phyloP scores from a whole-genome alignment of 1,140 invertebrate species.

The Pseudomyrmex gracilis region DNA sequence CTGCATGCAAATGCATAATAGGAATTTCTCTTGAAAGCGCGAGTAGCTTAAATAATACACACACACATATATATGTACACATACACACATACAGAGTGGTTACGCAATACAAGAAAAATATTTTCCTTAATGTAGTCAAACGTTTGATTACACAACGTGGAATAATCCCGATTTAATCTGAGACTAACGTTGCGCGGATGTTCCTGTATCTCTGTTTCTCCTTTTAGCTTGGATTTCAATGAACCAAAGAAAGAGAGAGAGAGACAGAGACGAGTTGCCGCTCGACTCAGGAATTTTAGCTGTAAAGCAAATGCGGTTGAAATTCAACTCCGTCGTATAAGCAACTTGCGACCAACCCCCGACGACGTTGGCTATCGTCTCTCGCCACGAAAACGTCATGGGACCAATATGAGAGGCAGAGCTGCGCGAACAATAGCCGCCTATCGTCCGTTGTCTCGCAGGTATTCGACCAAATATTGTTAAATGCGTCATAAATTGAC shows the following conservation, averaged over 20 bases:
- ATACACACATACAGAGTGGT: no score
- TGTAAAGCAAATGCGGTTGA: slow-evolving; percentile 54
- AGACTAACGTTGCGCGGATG: slow-evolving; percentile 16
- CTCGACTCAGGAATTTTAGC: slow-evolving; percentile 39
- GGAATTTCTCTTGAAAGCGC: slow-evolving; percentile 39
- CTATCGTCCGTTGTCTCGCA: slow-evolving; percentile 21
- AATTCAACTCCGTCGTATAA: slow-evolving; percentile 43
- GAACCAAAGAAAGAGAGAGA: slow-evolving; percentile 24
- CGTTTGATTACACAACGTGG: slow-evolving; percentile 66
- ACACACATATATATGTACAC: neutral
- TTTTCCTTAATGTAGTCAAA: slow-evolving; percentile 36
- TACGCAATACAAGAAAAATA: slow-evolving; percentile 57
- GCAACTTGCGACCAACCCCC: slow-evolving; percentile 26
- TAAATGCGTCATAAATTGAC: slow-evolving; percentile 40
- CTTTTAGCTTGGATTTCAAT: slow-evolving; percentile 50
- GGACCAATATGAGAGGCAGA: slow-evolving; percentile 20
- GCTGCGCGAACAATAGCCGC: slow-evolving; percentile 36
- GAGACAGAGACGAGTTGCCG: neutral
- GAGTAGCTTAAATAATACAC: slow-evolving; percentile 57
- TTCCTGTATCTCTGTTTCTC: neutral
- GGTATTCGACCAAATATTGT: slow-evolving; percentile 15
- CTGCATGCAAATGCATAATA: slow-evolving; percentile 65
- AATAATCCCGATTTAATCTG: slow-evolving; percentile 67
- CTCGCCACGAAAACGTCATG: slow-evolving; percentile 31
- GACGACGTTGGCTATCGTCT: slow-evolving; percentile 19